Base-by-base conservation (phyloP, 2,797 vertebrate species). In the Intellagama lesueurii region DNA sequence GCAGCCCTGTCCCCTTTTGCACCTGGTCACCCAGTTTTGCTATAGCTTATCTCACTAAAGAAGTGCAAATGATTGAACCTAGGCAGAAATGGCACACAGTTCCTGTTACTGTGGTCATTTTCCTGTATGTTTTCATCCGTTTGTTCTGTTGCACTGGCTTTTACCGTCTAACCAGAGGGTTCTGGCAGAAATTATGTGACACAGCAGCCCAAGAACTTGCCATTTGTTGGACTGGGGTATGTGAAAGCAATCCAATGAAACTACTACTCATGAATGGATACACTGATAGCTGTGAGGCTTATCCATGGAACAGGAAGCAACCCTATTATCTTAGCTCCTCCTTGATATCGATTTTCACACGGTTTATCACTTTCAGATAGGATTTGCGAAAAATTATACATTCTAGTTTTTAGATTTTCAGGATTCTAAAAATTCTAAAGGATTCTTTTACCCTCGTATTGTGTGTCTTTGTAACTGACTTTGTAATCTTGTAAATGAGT, bases 401-500 rank as follows among this genome's bases (percentile, higher is more conserved):
- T 56, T 56, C 9, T 56, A 56, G 52, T 80, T 24, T 47, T 81
- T 60, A n/a, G 26, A 52, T 14, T 75, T 81, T 40, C 47, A 81
- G 35, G 69, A 17, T 69, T 82, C 30, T 52, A 8, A 30, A 78
- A 78, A 78, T 52, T 60, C 7, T 40, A 86, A 75, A 49, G 3
- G 14, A 30, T 44, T 89, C 26, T 52, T 70, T 81, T 52, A 66
- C 14, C 6, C 83, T 79, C 3, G 4, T 75, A 73, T 8, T 75
- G 2, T 44, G 2, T 44, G 80, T 30, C 19, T 92, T 77, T 78
- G 24, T 17, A 44, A 12, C 85, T 79, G 30, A 4, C 1, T 66
- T 47, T 16, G 24, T 24, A 1, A 91, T 35, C 92, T 77, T 87
- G 83, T 44, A n/a, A 85, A 14, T 35, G 22, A 40, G 22, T 44